Evolutionary conservation across 2,113 vertebrate species (phyloP).

Genomic region (Lasiurus cinereus): DNA sequence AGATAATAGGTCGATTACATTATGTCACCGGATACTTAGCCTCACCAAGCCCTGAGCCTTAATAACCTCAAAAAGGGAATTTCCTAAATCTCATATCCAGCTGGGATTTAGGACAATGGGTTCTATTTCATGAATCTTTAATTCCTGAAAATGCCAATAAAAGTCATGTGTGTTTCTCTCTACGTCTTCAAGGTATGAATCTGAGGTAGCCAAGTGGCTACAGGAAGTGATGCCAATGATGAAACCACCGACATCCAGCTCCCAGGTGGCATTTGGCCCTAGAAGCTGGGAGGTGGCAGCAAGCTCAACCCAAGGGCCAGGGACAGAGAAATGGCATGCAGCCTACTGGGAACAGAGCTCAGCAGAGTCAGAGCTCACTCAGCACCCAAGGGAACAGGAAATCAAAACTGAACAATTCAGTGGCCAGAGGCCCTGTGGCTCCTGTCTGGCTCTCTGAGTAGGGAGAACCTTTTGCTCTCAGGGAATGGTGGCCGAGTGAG

Average conservation of each 20-base stretch:
- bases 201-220: background rate
- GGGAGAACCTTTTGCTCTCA: background rate
- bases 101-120: constrained; percentile 45
- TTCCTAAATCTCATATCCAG: constrained; percentile 50
- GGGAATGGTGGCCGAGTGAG: fast-evolving
- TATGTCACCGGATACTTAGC: background rate
- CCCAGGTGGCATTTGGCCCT: background rate
- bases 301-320: background rate
- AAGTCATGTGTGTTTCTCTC: background rate
- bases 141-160: constrained; percentile 34
- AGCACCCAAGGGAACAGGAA: background rate
- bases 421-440: background rate
- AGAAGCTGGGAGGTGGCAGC: background rate
- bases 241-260: background rate
- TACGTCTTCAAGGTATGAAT: background rate
- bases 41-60: constrained; percentile 2
- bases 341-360: background rate
- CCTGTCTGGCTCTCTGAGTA: background rate
- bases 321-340: background rate
- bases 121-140: constrained; percentile 50
- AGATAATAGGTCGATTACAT: constrained; percentile 15
- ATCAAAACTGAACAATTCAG: background rate
- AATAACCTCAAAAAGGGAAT: constrained; percentile 44
- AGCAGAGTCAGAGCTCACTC: background rate
- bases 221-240: fast-evolving